Evolutionary conservation across 2,797 vertebrate species (phyloP), one percentile per base, ranked within the genome.

Genomic region (Karalla daura): DNA sequence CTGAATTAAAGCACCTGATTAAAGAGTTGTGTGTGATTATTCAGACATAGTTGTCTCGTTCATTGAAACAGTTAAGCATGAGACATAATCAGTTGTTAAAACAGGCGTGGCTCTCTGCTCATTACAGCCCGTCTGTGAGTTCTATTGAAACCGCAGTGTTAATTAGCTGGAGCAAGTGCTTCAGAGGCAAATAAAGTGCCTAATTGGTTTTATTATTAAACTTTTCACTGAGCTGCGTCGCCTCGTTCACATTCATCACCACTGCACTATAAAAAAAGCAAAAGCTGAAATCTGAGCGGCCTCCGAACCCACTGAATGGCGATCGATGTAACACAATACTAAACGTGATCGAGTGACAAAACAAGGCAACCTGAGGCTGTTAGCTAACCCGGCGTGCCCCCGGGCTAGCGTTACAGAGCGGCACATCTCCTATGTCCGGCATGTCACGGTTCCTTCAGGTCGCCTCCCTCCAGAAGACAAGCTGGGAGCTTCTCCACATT

Each of bases 401-500:
- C 43, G 43, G 28, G 3, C n/a, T 79, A 23, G 47, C 12, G 12
- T 65, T 25, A 63, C 32, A 76, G 44, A 43, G 52, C 14, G 0
- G n/a, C 50, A 35, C 39, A 12, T 59, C 25, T 73, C 45, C 17
- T 36, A 21, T 49, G 47, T 50, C 47, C 46, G 6, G 2, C 33
- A 30, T 40, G 45, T 62, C 45, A n/a, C 23, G 4, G 20, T 33
- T 64, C 39, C 28, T 25, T 43, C 23, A 37, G 52, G 37, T 27
- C n/a, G 2, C 63, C 61, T 25, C 61, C 39, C 66, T 28, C 50
- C 27, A 59, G 35, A 74, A 35, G 66, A 74, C 47, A 60, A 59
- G 49, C 52, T 20, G 32, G 62, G 63, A 78, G 81, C 71, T 61
- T 87, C 83, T 80, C 60, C 49, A 66, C 85, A 86, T 89, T 67